Evolutionary conservation across 2,113 vertebrate genomes (phyloP), one percentile per base, ranked within the genome.

Genomic region (Odocoileus virginianus): DNA sequence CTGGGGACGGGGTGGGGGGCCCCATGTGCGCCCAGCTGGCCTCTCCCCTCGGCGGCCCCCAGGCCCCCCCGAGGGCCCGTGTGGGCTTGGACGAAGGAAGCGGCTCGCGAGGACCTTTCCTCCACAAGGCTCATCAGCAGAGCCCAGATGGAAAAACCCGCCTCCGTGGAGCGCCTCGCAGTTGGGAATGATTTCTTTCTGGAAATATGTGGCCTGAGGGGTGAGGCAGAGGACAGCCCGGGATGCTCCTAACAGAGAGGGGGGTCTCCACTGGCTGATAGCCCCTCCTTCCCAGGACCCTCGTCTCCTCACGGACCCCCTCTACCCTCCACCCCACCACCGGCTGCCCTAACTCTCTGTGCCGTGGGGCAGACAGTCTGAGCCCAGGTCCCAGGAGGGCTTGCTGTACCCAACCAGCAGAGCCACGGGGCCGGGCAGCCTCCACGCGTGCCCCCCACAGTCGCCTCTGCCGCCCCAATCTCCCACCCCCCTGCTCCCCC

Each of bases 71-170:
- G 15, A 84, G 43, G 2, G 86, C 93, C 94, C 19, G 33, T 79
- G 3, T 7, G 95, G 43, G 79, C 96, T 36, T 3, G 2, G 95
- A 54, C 15, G 40, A 64, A 86, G 96, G 61, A 50, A 89, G 61
- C 74, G 95, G 86, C 79, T 74, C 85, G 82, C 1, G 3, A 64
- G 58, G 92, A 33, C 67, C 60, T 19, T 61, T 87, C 91, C 89
- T 97, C 95, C 96, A 87, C 14, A 67, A 92, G 4, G 45, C 94
- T 96, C 96, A 91, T 91, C 96, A 45, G 36, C 81, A n/a, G 25
- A 84, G 97, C 92, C 97, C 96, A 95, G 95, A 96, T 88, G 98
- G 97, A 96, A 94, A 89, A 57, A 25, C 33, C 91, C 50, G 55
- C 96, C 97, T 97, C 95, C 64, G 4, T 45, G 76, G 89, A 76